Evolutionary conservation across 2,113 vertebrate genomes (phyloP), one percentile per base, ranked within the genome.

Genomic region (Neoarius graeffei): DNA sequence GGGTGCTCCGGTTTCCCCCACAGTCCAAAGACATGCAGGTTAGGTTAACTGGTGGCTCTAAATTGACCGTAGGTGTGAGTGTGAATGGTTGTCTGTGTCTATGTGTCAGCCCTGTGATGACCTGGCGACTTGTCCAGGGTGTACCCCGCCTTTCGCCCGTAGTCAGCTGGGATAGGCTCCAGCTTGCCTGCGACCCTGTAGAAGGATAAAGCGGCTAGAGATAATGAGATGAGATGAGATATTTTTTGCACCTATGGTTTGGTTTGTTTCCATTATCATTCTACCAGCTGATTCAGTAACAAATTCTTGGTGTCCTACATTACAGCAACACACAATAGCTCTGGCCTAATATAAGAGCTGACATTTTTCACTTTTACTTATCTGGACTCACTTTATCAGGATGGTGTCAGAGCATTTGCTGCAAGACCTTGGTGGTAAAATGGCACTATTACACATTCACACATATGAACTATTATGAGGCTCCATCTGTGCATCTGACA

Each of bases 401-500:
- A 56, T 69, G 14, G 62, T 52, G 48, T 54, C 25, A 66, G 23
- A 52, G 54, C 14, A 60, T 35, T 62, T 42, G 30, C 30, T 62
- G 19, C 23, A 20, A 82, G 1, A 13, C 50, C 50, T 59, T 57
- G 1, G 19, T 74, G 52, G 19, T 66, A 86, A 86, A 86, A 79
- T 86, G 17, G 14, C 20, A 50, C 0, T 17, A 23, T 54, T 54
- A 81, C 27, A 80, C n/a, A 67, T 30, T 77, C 59, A 64, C 23
- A 80, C 4, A 66, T 80, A 54, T 57, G 56, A 66, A 86, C 74
- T 56, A 56, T 79, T 52, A 54, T 52, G 25, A 15, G 15, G 74
- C 67, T 66, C 79, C 86, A 83, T 83, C 77, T 88, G 82, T 60
- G 57, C 76, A 67, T 42, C 82, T 69, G 80, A 71, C 60, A 56